Evolutionary conservation across 2,113 vertebrate genomes (phyloP), one percentile per base, ranked within the genome.

Genomic region (Atractosteus spatula): DNA sequence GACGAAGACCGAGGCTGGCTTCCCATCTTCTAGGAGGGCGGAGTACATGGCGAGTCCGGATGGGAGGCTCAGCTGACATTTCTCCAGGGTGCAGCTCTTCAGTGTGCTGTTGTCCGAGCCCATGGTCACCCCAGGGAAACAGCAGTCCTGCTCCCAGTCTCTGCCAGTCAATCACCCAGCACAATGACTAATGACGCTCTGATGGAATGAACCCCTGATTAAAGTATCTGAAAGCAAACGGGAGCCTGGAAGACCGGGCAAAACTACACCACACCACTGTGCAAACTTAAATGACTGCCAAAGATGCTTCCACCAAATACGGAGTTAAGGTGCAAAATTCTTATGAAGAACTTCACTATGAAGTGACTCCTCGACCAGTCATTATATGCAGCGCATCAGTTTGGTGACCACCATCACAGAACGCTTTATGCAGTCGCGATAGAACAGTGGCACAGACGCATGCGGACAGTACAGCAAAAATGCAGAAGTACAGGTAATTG

Each of bases 61-160:
- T 2, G 93, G 96, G 17, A 97, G 83, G 0, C 87, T 92, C 17
- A 94, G 86, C 0, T 92, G 88, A 0, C 92, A 90, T 73, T 96
- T 92, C 63, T 93, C 81, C 70, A 96, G 89, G 0, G 71, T 72
- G 11, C 82, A 94, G 86, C 91, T 92, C 78, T 91, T 93, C 70
- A 96, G 69, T 62, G 94, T 91, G 0, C 97, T 99, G 88, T 81
- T 99, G 91, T 99, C 97, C 0, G 95, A 93, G 74, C 97, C 97
- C 97, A 99, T 99, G 76, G 72, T 83, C 57, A 68, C 63, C 45
- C 29, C 44, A 29, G 47, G 4, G 55, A 70, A 44, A 51, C 71
- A 14, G 29, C 44, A 47, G 3, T 54, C 56, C 43, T 16, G 44
- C 10, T 41, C 1, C 55, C 54, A 55, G 3, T 14, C 29, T 29